Evolutionary conservation across 2,797 vertebrate genomes (phyloP).

Genomic region (Morelia viridis): DNA sequence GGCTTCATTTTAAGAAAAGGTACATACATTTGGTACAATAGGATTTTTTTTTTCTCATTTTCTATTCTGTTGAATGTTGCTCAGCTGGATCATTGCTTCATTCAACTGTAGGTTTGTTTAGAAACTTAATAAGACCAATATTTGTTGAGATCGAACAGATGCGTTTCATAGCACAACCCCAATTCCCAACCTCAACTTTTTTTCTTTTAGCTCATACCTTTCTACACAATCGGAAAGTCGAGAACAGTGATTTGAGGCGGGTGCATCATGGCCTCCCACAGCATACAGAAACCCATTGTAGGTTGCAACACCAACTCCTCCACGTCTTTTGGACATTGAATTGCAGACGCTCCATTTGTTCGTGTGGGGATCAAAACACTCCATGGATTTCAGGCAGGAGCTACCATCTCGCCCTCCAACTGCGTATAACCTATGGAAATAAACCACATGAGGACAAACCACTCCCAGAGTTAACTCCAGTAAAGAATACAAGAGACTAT

Average conservation of each 20-base stretch:
- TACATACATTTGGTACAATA: neutral
- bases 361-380: constrained; percentile 96
- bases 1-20: neutral
- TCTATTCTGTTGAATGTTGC: neutral
- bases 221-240: constrained; percentile 93
- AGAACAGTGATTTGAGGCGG: constrained; percentile 93
- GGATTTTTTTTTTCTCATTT: neutral
- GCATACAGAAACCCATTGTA: constrained; percentile 95
- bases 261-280: constrained; percentile 94
- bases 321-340: constrained; percentile 92
- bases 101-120: neutral
- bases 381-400: constrained; percentile 95
- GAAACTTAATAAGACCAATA: neutral
- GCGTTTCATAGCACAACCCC: neutral
- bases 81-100: neutral
- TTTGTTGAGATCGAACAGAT: neutral
- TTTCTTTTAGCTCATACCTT: constrained; percentile 73
- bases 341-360: constrained; percentile 97
- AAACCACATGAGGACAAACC: neutral
- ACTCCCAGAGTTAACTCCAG: neutral
- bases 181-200: neutral
- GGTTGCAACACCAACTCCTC: constrained; percentile 90
- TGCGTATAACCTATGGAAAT: constrained; percentile 83
- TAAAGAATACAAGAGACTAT: neutral
- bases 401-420: constrained; percentile 94